These are phyloP conservation scores for Orthonyx spaldingii DNA, from an alignment of 2,113 vertebrate genomes.

Conservation along the genomic window DNA sequence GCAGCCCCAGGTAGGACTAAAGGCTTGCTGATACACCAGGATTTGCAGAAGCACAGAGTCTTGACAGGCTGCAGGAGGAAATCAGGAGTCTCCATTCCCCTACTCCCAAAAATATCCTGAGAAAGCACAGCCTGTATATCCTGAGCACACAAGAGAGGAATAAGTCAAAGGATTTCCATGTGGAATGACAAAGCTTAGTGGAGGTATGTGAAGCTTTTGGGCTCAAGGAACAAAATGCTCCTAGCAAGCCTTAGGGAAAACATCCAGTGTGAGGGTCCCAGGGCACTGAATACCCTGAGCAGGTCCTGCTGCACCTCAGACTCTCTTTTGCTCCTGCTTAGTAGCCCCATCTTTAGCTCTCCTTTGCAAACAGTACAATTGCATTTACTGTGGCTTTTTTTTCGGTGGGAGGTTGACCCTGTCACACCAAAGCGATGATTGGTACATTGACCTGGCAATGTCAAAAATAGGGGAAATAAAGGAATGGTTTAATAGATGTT, in stretches of 20 bases:
- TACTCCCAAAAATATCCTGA: background rate
- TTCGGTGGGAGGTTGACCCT: accelerated
- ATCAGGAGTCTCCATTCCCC: background rate
- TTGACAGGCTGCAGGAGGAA: background rate
- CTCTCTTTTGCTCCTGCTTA: background rate
- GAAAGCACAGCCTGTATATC: background rate
- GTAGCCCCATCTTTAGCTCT: background rate
- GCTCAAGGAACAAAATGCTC: background rate
- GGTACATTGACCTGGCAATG: background rate
- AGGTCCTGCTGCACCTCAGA: background rate
- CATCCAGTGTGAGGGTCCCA: background rate
- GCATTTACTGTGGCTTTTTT: background rate
- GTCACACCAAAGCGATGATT: background rate
- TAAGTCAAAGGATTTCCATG: background rate
- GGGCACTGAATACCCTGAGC: background rate
- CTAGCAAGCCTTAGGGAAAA: background rate
- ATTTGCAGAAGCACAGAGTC: background rate
- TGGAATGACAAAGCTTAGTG: background rate
- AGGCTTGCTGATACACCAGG: background rate
- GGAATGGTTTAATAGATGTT: background rate
- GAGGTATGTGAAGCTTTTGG: background rate
- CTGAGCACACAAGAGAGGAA: background rate
- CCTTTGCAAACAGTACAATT: background rate
- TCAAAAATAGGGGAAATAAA: background rate
- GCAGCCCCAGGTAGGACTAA: background rate